Evolutionary conservation across 2,797 vertebrate species (phyloP), one percentile per base, ranked within the genome.

Genomic region (Pteronotus mesoamericanus): DNA sequence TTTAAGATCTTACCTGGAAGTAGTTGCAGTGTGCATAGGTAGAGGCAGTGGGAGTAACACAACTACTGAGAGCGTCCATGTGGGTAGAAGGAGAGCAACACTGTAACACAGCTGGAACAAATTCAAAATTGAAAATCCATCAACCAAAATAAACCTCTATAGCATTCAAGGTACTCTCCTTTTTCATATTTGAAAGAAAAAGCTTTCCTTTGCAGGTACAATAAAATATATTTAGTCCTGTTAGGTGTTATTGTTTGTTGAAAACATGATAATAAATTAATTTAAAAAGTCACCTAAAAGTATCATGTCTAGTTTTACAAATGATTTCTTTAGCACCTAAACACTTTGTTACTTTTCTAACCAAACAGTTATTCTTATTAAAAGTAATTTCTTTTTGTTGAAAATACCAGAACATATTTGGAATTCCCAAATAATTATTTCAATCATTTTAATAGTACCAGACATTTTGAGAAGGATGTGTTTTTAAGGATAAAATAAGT

Each of bases 1-100:
- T 9, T 37, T 11, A 83, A 80, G 86, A 14, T 95, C 98, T 98
- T 92, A 99, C 99, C 98, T 98, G 98, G 96, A 98, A 98, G 97
- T 98, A 98, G 95, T 87, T 98, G 97, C 97, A 98, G 80, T 97
- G 97, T 71, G 98, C 92, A 87, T 97, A 98, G 5, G 97, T 97
- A 1, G 98, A 97, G 94, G 98, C 91, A 69, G 97, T 75, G 72
- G 98, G 98, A 66, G 95, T 86, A 22, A 97, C 97, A 95, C 89
- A 94, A 9, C 97, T 97, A 90, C 97, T 94, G 68, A 98, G 61
- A 69, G 97, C 96, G 34, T 98, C 98, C 95, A 98, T 55, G 57
- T 97, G 96, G 78, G 96, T 94, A 66, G 98, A 94, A 46, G 98
- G 71, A 39, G 97, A 95, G 71, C 96, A 97, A 85, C 97, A 97